Evolutionary conservation across 2,888 invertebrate genomes (phyloP).

Genomic region (Thecophora atra): DNA sequence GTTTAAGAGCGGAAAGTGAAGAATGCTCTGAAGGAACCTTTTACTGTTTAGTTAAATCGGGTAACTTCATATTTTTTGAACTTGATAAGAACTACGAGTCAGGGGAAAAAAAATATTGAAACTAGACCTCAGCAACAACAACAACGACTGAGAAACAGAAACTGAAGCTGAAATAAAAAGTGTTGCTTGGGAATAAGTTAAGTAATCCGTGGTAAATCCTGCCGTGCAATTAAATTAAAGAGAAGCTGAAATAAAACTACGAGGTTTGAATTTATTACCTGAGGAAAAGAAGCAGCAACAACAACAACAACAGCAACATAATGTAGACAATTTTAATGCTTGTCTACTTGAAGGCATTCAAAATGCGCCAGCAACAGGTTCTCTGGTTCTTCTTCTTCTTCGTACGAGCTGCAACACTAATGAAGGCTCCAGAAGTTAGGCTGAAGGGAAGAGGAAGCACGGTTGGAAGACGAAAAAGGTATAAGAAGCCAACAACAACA

Average conservation of each 20-base stretch:
- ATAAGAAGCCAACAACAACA: constrained; percentile 16
- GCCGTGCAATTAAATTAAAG: neutral
- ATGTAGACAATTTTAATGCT: neutral
- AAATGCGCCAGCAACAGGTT: neutral
- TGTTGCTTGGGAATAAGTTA: too few relatives aligned
- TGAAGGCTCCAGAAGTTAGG: constrained; percentile 4
- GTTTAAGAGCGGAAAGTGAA: too few relatives aligned
- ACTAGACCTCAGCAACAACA: too few relatives aligned
- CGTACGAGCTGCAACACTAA: neutral
- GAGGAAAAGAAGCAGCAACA: neutral
- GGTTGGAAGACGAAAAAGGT: constrained; percentile 17
- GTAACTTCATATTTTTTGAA: neutral
- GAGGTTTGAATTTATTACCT: constrained; percentile 30
- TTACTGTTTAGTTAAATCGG: neutral
- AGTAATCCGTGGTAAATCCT: neutral
- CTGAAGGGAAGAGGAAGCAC: neutral
- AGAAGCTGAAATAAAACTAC: constrained; percentile 2
- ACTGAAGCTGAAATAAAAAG: too few relatives aligned
- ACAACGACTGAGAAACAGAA: neutral
- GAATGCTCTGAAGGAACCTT: neutral
- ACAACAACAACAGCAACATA: neutral
- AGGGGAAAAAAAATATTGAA: too few relatives aligned
- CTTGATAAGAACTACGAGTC: neutral
- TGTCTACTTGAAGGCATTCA: neutral
- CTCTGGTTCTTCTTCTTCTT: neutral